These are phyloP conservation scores for Ischnura elegans DNA, from an alignment of 2,888 invertebrate genomes.

Conservation along the genomic window DNA sequence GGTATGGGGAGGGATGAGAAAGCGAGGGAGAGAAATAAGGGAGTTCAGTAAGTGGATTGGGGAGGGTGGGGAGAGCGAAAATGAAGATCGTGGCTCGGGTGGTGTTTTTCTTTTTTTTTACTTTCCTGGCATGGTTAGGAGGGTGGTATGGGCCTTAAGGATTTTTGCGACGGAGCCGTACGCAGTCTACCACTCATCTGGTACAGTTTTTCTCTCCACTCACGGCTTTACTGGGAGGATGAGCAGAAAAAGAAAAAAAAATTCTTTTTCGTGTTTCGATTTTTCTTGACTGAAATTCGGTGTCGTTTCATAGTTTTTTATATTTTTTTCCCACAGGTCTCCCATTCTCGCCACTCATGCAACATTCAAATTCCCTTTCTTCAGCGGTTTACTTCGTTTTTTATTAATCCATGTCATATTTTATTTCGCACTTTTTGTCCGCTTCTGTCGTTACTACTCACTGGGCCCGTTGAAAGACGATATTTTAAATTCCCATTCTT, in stretches of 20 bases:
- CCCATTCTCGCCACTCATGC: conserved; percentile 6
- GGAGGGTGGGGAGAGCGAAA: not conserved
- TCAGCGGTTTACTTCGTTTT: not conserved
- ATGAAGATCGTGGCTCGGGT: not conserved
- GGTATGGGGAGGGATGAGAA: not conserved
- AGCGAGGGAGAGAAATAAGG: not conserved
- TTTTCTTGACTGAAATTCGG: conserved; percentile 25
- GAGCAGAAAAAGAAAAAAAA: not conserved
- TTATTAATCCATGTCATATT: not conserved
- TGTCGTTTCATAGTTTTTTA: not conserved
- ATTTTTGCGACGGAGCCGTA: conserved; percentile 29
- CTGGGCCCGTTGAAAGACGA: not conserved
- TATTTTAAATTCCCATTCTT: not conserved
- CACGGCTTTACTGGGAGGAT: not conserved
- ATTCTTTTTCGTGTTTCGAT: conserved; percentile 25
- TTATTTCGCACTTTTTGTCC: not conserved
- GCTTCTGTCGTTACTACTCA: not conserved
- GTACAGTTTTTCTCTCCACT: not conserved
- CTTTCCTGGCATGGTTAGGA: no score
- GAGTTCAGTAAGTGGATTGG: not conserved
- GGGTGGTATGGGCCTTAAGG: not conserved
- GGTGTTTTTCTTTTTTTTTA: no score
- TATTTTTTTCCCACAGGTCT: not conserved
- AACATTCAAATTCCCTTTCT: not conserved
- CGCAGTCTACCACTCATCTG: not conserved